Conservation (phyloP, 1,140 invertebrate genomes). For the Hydropsyche tenuis region DNA sequence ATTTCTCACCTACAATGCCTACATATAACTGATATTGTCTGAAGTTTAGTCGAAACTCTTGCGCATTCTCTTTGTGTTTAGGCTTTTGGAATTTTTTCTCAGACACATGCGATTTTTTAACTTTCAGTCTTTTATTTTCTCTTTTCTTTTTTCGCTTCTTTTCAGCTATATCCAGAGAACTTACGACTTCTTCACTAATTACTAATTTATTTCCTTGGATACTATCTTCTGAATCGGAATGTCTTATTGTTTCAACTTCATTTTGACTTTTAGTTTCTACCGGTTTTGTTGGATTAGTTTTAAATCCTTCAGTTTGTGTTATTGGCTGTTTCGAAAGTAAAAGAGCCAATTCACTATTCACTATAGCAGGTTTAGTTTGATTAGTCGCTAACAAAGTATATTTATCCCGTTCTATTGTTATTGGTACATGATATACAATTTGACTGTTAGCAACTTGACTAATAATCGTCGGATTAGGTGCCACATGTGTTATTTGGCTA, state of each 20-base stretch:
- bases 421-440: slow-evolving; percentile 59
- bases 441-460: slow-evolving; percentile 54
- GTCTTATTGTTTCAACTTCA: slow-evolving; percentile 1
- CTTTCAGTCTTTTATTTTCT: slow-evolving; percentile 10
- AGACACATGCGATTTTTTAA: background rate
- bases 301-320: slow-evolving; percentile 34
- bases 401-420: slow-evolving; percentile 52
- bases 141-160: slow-evolving; percentile 54
- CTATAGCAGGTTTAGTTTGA: slow-evolving; percentile 29
- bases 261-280: slow-evolving; percentile 3
- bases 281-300: slow-evolving; percentile 28
- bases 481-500: background rate
- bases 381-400: slow-evolving; percentile 41
- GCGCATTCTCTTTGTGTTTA: slow-evolving; percentile 17
- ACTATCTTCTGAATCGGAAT: slow-evolving; percentile 5
- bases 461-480: slow-evolving; percentile 23
- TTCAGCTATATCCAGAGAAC: slow-evolving; percentile 59
- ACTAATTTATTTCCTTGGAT: background rate
- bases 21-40: slow-evolving; percentile 35
- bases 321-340: slow-evolving; percentile 38
- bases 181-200: slow-evolving; percentile 55
- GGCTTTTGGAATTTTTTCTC: slow-evolving; percentile 10
- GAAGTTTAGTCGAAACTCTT: slow-evolving; percentile 31
- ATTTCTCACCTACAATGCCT: slow-evolving; percentile 19
- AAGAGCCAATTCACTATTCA: slow-evolving; percentile 45